phyloP scores from a whole-genome alignment of 1,140 invertebrate genomes.

The Drosophila yakuba region DNA sequence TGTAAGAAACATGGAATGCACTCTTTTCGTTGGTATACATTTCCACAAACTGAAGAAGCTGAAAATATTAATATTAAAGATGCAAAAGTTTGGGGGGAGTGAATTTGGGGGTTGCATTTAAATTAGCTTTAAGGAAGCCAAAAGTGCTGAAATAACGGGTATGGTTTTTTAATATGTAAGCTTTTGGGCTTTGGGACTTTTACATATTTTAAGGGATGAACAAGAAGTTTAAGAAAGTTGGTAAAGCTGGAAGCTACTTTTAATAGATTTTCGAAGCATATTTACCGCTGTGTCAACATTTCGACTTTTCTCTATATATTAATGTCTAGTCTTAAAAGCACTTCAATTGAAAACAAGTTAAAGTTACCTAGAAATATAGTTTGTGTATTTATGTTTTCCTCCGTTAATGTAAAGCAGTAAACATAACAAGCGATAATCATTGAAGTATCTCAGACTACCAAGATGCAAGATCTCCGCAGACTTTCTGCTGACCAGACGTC shows the following conservation, averaged over 20 bases:
- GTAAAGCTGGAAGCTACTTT: constrained; percentile 22
- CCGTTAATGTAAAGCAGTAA: too few relatives aligned
- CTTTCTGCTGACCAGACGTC: not conserved
- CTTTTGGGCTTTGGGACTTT: constrained; percentile 6
- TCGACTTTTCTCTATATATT: not conserved
- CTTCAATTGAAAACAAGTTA: too few relatives aligned
- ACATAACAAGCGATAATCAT: too few relatives aligned
- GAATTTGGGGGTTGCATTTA: constrained; percentile 36
- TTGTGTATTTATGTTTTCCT: too few relatives aligned
- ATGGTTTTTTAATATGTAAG: constrained; percentile 18
- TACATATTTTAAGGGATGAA: constrained; percentile 30
- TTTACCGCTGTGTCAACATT: not conserved
- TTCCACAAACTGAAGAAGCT: constrained; percentile 1
- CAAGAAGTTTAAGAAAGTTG: constrained; percentile 12
- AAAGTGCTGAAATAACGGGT: constrained; percentile 26
- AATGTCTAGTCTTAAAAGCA: too few relatives aligned
- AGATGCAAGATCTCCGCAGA: not conserved
- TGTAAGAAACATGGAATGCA: not conserved
- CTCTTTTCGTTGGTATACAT: constrained; percentile 1
- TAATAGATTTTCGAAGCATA: constrained; percentile 20
- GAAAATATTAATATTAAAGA: constrained; percentile 36
- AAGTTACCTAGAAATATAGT: too few relatives aligned
- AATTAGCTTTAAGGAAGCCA: constrained; percentile 16
- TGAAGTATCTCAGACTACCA: not conserved
- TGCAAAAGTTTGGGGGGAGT: constrained; percentile 9